A percentile compares a stretch with the other conserved stretches of the same genome.
phyloP scores from a whole-genome alignment of 2,113 vertebrate species.

The Loxodonta africana region DNA sequence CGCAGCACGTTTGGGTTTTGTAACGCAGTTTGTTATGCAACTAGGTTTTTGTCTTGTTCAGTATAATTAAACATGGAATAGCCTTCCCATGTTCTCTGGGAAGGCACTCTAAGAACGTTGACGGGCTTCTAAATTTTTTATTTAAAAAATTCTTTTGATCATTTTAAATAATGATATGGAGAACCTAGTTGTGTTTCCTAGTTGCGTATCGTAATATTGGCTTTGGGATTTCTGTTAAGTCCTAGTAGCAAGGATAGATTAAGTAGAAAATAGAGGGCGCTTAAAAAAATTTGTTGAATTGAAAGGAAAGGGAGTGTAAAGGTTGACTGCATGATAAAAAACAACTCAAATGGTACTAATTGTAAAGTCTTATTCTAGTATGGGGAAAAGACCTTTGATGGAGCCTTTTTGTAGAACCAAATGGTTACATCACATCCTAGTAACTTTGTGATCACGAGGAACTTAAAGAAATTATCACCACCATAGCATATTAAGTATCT shows the following conservation, averaged over 20 bases:
- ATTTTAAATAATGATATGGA: not conserved
- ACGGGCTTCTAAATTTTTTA: not conserved
- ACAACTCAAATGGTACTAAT: not conserved
- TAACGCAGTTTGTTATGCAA: not conserved
- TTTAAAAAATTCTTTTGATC: not conserved
- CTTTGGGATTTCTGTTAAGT: conserved; percentile 7
- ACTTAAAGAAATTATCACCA: not conserved
- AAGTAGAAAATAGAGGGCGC: not conserved
- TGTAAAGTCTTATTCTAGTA: not conserved
- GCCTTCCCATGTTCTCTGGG: conserved; percentile 9
- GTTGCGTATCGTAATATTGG: not conserved
- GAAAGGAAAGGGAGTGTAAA: not conserved
- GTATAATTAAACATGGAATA: conserved; percentile 33
- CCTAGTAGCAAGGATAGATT: not conserved
- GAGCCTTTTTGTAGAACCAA: not conserved
- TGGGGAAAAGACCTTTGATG: not conserved
- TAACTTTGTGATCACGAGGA: conserved; percentile 6
- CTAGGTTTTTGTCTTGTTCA: conserved; percentile 33
- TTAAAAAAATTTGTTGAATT: not conserved
- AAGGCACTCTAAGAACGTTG: not conserved
- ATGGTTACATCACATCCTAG: not conserved
- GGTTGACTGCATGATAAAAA: not conserved
- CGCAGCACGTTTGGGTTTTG: conserved; percentile 45
- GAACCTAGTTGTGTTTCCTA: not conserved
- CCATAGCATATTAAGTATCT: not conserved